A percentile compares a stretch with the other conserved stretches of the same genome.
These are phyloP conservation scores for Ganaspis brasiliensis DNA, from an alignment of 2,888 invertebrate species.

Conservation along the genomic window DNA sequence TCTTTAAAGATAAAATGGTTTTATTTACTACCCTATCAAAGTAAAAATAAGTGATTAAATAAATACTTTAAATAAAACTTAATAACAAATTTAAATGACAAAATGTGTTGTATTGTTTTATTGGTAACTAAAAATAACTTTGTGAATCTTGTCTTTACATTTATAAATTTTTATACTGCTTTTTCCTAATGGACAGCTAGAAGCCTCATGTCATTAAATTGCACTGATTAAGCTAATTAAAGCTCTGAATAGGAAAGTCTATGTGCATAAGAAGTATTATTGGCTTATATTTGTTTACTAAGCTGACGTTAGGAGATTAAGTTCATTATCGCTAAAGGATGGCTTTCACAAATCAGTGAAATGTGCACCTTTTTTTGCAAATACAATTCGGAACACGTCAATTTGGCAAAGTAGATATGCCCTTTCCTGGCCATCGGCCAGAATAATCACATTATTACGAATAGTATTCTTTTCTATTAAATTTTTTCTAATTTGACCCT, in stretches of 20 bases:
- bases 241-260: too few relatives aligned
- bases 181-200: too few relatives aligned
- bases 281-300: neutral
- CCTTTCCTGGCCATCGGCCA: conserved; percentile 67
- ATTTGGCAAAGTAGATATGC: conserved; percentile 68
- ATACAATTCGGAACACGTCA: conserved; percentile 65
- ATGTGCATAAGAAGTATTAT: neutral
- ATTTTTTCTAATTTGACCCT: neutral
- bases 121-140: too few relatives aligned
- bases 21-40: too few relatives aligned
- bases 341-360: conserved; percentile 65
- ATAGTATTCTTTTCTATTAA: neutral
- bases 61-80: too few relatives aligned
- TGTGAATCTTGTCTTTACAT: too few relatives aligned
- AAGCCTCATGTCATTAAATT: too few relatives aligned
- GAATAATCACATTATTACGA: conserved; percentile 61
- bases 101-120: too few relatives aligned
- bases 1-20: too few relatives aligned
- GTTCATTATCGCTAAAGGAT: conserved; percentile 45
- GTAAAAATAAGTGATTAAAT: too few relatives aligned
- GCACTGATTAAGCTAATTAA: neutral
- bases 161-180: too few relatives aligned
- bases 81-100: too few relatives aligned
- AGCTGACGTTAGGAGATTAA: neutral
- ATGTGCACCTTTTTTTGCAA: conserved; percentile 68